Conservation (phyloP, 2,888 invertebrate species). For the Anthrax anthrax region DNA sequence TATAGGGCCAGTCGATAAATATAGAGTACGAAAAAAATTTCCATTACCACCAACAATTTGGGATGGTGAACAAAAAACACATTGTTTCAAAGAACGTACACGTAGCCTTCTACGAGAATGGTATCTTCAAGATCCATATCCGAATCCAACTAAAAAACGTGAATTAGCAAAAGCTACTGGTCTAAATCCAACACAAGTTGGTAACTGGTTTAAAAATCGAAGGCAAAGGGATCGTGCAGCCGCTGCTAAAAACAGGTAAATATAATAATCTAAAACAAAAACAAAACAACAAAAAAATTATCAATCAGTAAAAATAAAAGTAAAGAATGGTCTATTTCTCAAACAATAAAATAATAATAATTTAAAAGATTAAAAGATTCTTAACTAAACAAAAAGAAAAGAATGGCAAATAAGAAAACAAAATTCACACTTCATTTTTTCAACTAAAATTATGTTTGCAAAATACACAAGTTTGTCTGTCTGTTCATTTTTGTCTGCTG, state of each 20-base stretch:
- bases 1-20: conserved; percentile 76
- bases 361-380: too few relatives aligned
- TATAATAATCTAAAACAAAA: too few relatives aligned
- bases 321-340: too few relatives aligned
- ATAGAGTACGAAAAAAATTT: conserved; percentile 84
- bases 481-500: too few relatives aligned
- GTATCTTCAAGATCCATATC: conserved; percentile 97
- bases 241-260: conserved; percentile 90
- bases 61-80: conserved; percentile 94
- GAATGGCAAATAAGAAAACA: too few relatives aligned
- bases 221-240: conserved; percentile 78
- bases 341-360: too few relatives aligned
- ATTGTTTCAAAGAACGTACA: conserved; percentile 93
- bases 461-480: too few relatives aligned
- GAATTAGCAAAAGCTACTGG: conserved; percentile 84
- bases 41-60: conserved; percentile 84
- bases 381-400: too few relatives aligned
- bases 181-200: conserved; percentile 83
- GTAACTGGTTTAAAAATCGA: conserved; percentile 87
- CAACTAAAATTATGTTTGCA: too few relatives aligned
- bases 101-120: conserved; percentile 89
- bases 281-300: too few relatives aligned
- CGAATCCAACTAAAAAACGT: conserved; percentile 84
- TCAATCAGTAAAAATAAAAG: too few relatives aligned
- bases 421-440: too few relatives aligned